phyloP scores from a whole-genome alignment of 2,888 invertebrate genomes.

The Synanthedon tipuliformis region DNA sequence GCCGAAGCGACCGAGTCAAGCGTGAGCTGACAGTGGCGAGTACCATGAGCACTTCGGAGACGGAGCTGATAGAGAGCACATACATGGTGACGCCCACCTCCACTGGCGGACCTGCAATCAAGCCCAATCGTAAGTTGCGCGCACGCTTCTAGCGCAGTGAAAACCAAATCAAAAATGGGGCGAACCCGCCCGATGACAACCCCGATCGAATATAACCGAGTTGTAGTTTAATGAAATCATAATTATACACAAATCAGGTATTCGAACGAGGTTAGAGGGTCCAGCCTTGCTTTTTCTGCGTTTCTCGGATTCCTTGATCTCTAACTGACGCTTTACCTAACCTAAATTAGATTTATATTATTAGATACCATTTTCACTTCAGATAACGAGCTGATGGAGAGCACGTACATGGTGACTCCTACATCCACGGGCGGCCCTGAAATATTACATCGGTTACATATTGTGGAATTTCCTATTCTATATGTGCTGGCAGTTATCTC shows the following conservation, averaged over 20 bases:
- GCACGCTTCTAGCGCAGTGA: conserved; percentile 42
- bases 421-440: conserved; percentile 86
- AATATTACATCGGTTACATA: conserved; percentile 48
- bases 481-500: conserved; percentile 49
- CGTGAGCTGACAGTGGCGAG: conserved; percentile 64
- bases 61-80: conserved; percentile 97
- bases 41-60: conserved; percentile 99
- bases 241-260: not conserved
- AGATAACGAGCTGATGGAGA: conserved; percentile 86
- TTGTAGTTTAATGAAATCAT: not conserved
- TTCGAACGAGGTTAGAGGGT: not conserved
- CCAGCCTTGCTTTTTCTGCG: not conserved
- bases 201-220: not conserved
- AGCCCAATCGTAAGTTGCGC: conserved; percentile 62
- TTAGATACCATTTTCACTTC: conserved; percentile 81
- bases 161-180: conserved; percentile 59
- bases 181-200: conserved; percentile 34
- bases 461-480: conserved; percentile 11
- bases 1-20: conserved; percentile 56
- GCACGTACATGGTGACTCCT: conserved; percentile 87
- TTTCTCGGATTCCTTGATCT: not conserved
- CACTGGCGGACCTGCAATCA: conserved; percentile 93
- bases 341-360: conserved; percentile 14
- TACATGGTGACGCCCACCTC: conserved; percentile 98
- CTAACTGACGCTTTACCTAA: not conserved